Evolutionary conservation across 2,113 vertebrate species (phyloP).

Genomic region (Diphyllodes magnificus): DNA sequence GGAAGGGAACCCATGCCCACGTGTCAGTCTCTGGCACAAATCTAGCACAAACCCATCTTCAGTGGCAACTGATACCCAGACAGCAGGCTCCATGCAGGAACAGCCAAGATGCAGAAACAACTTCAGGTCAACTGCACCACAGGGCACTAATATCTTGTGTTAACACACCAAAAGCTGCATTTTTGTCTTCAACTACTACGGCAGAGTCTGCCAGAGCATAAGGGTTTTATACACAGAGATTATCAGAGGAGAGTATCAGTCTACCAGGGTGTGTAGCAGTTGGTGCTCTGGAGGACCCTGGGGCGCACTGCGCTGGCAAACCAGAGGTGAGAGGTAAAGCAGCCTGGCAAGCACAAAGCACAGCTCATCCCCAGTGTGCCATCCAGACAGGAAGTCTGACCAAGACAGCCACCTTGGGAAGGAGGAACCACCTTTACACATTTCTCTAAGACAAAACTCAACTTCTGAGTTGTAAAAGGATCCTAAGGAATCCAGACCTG

Average conservation of each 20-base stretch:
- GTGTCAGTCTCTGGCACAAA: background rate
- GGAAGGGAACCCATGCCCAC: background rate
- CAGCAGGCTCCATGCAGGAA: background rate
- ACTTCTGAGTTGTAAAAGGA: background rate
- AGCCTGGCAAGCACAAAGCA: background rate
- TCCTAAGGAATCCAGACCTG: background rate
- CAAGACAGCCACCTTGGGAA: background rate
- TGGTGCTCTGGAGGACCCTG: background rate
- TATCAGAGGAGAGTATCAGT: background rate
- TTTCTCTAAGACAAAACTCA: background rate
- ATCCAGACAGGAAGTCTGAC: background rate
- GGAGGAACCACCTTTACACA: background rate
- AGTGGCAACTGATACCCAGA: background rate
- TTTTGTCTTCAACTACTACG: background rate
- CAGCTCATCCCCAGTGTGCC: background rate
- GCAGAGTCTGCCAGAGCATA: background rate
- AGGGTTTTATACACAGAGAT: background rate
- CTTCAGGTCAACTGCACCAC: background rate
- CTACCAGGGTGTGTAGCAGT: background rate
- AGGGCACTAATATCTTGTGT: accelerated
- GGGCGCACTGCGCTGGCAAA: accelerated
- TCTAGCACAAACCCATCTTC: background rate
- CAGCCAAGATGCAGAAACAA: background rate
- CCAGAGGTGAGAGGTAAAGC: background rate
- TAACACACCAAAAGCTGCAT: background rate